A percentile compares a stretch with the other conserved stretches of the same genome.
phyloP scores from a whole-genome alignment of 92 coral and sea anemone species.

The Epizoanthus stellaris region DNA sequence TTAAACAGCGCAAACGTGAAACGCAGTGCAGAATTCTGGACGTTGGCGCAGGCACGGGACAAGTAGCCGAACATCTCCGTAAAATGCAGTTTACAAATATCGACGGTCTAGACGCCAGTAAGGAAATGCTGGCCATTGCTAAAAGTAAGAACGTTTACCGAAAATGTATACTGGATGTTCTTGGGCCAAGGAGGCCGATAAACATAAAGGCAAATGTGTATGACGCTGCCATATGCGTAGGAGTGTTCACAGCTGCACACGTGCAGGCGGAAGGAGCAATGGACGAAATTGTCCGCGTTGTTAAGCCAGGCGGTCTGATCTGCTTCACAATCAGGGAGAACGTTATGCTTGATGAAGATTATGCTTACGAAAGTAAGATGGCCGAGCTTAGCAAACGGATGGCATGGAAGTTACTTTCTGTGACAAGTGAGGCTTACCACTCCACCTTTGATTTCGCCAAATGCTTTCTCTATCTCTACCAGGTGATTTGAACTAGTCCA shows the following conservation, averaged over 20 bases:
- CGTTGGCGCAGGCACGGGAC: conserved; percentile 94
- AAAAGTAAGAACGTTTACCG: conserved; percentile 73
- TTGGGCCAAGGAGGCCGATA: conserved; percentile 59
- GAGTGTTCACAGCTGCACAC: conserved; percentile 83
- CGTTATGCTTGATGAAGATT: conserved; percentile 70
- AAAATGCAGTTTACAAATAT: conserved; percentile 74
- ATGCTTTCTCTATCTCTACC: conserved; percentile 78
- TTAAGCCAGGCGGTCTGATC: conserved; percentile 84
- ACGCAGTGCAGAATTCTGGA: conserved; percentile 75
- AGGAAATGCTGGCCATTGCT: conserved; percentile 76
- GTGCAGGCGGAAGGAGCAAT: conserved; percentile 90
- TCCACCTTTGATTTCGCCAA: conserved; percentile 51
- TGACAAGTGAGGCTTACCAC: conserved; percentile 76
- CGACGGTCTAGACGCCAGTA: conserved; percentile 86
- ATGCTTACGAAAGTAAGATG: conserved; percentile 85
- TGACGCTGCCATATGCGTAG: conserved; percentile 86
- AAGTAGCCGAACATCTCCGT: conserved; percentile 75
- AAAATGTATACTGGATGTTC: conserved; percentile 47
- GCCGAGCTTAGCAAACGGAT: conserved; percentile 63
- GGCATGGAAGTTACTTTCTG: conserved; percentile 80
- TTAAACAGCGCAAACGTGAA: conserved; percentile 57
- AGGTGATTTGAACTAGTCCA: conserved; percentile 55
- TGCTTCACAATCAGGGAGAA: conserved; percentile 92
- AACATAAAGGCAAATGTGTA: conserved; percentile 62
- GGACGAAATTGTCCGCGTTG: conserved; percentile 95